Evolutionary conservation across 2,888 invertebrate species (phyloP).

Genomic region (Oithona nana): DNA sequence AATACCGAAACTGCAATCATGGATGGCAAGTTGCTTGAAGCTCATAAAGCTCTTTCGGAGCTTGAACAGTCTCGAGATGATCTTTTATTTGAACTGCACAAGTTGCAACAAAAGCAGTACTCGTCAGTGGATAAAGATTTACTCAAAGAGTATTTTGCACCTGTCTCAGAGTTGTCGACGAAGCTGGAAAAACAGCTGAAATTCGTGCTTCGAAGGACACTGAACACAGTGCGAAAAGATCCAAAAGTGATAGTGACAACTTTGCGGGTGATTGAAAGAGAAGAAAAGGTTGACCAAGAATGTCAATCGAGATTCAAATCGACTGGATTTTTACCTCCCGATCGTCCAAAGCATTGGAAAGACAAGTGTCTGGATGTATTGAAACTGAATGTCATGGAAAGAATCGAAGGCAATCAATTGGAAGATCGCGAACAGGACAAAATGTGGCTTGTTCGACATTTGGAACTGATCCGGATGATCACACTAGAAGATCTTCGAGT

Average conservation of each 20-base stretch:
- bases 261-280: conserved; percentile 82
- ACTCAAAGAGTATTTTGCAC: conserved; percentile 85
- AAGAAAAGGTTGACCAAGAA: conserved; percentile 81
- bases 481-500: conserved; percentile 62
- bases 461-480: conserved; percentile 48
- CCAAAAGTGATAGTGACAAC: conserved; percentile 90
- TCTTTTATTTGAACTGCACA: conserved; percentile 45
- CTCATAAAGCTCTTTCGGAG: conserved; percentile 78
- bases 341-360: conserved; percentile 79
- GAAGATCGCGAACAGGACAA: conserved; percentile 78
- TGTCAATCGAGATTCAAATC: conserved; percentile 43
- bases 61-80: conserved; percentile 92
- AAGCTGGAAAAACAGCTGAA: conserved; percentile 76
- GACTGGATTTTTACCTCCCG: conserved; percentile 78
- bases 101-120: neutral
- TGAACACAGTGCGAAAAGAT: conserved; percentile 84
- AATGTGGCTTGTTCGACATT: conserved; percentile 82
- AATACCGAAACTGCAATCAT: conserved; percentile 83
- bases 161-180: conserved; percentile 74
- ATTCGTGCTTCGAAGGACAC: conserved; percentile 64
- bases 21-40: conserved; percentile 80
- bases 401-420: conserved; percentile 84
- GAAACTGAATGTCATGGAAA: conserved; percentile 53
- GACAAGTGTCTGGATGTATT: conserved; percentile 37
- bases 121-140: conserved; percentile 62